Evolutionary conservation across 30 jellyfish, hydroid and myxozoan species (phyloP), one percentile per base, ranked within the genome.

Genomic region (Phacellophora camtschatica): DNA sequence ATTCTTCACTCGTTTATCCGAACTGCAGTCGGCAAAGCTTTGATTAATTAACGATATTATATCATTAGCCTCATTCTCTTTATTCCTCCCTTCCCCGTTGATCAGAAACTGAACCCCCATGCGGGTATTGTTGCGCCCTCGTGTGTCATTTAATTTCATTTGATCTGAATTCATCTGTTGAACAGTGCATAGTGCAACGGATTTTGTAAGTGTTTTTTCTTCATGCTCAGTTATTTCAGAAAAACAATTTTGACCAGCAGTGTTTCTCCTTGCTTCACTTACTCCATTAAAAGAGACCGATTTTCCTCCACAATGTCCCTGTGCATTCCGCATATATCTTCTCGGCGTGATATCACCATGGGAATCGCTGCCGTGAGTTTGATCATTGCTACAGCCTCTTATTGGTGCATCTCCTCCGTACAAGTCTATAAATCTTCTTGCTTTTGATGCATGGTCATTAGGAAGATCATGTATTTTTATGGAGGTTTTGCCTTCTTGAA

Each of bases 51-150:
- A 30, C 18, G 84, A 45, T 71, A 71, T 71, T 33, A 71, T 41
- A 54, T 71, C 19, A 57, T 48, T 57, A 62, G 69, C 71, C 36
- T 48, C 84, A 31, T 71, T 71, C 66, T 48, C 84, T 71, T 71
- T 71, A 45, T 33, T 49, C 31, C 54, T 70, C 71, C 46, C 48
- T 45, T 35, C 50, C 41, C 84, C 66, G 50, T 55, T 30, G 36
- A 71, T 23, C 20, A 71, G 71, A 71, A 71, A 49, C 71, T 71
- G 84, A n/a, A 71, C 84, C 23, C 50, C 84, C 23, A 62, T 19
- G 22, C 84, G 84, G 16, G 41, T 71, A 71, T 48, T 71, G 50
- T 46, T 36, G 30, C 61, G 45, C 19, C 72, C 50, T 71, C 50
- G 84, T 71, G 32, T 56, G 1, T 20, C 28, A 25, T 29, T 53